phyloP scores from a whole-genome alignment of 2,888 invertebrate species.

The Lithophane semibrunnea region DNA sequence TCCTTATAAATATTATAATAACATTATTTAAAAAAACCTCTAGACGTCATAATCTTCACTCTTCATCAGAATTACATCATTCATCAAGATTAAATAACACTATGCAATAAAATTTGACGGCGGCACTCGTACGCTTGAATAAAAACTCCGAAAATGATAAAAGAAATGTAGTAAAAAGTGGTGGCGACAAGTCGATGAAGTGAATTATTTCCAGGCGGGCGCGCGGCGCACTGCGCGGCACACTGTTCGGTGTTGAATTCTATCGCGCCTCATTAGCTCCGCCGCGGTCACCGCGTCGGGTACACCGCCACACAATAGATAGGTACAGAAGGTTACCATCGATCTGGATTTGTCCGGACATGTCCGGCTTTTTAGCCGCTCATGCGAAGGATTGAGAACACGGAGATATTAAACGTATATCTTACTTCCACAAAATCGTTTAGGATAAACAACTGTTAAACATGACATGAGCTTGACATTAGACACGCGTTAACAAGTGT shows the following conservation, averaged over 20 bases:
- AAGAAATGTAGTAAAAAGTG: constrained; percentile 21
- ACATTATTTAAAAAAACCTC: background rate
- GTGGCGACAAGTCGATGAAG: constrained; percentile 63
- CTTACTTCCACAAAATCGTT: background rate
- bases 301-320: background rate
- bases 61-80: constrained; percentile 1
- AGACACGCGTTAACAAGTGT: background rate
- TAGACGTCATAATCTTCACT: background rate
- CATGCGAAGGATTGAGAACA: background rate
- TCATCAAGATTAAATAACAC: constrained; percentile 25
- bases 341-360: background rate
- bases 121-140: constrained; percentile 19
- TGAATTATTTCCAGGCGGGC: constrained; percentile 67
- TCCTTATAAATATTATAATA: background rate
- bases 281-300: constrained; percentile 24
- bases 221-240: constrained; percentile 38
- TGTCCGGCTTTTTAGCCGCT: background rate
- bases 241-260: constrained; percentile 65
- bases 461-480: background rate
- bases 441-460: background rate
- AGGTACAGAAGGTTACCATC: background rate
- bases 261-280: constrained; percentile 67
- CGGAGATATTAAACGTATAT: background rate
- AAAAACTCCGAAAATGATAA: constrained; percentile 20
- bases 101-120: constrained; percentile 33